Evolutionary conservation across 2,888 invertebrate species (phyloP).

Genomic region (Drosophila acutilabella): DNA sequence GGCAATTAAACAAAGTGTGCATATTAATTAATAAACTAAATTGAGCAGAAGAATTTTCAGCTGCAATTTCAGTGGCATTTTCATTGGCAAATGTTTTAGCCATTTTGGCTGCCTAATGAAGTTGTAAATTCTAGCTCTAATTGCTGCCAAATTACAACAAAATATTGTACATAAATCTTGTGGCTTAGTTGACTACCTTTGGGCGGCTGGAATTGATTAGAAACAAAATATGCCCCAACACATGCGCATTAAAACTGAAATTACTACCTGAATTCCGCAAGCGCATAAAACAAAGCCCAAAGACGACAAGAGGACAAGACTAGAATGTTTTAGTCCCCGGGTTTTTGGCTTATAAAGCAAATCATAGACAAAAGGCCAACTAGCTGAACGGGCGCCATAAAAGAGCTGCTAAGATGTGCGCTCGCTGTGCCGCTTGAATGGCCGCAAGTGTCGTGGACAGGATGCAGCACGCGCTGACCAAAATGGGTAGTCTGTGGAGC

Average conservation of each 20-base stretch:
- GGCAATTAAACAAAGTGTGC: constrained; percentile 9
- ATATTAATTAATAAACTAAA: not conserved
- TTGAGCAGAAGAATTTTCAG: no score
- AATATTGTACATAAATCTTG: constrained; percentile 48
- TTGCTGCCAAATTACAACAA: constrained; percentile 56
- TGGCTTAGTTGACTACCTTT: constrained; percentile 19
- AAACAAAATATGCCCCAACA: constrained; percentile 54
- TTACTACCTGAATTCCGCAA: constrained; percentile 80
- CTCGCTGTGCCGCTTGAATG: constrained; percentile 60
- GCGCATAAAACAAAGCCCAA: constrained; percentile 55
- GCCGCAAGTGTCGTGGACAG: constrained; percentile 70
- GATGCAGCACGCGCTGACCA: constrained; percentile 66
- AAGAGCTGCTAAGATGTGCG: constrained; percentile 42
- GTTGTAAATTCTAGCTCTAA: constrained; percentile 51
- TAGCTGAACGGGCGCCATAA: constrained; percentile 68
- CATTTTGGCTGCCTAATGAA: constrained; percentile 43
- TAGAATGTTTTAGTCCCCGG: constrained; percentile 1
- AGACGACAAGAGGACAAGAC: constrained; percentile 2
- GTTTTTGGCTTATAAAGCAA: constrained; percentile 65
- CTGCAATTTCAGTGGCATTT: not conserved
- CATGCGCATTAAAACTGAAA: constrained; percentile 69
- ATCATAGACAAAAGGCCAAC: constrained; percentile 70
- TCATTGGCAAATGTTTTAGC: constrained; percentile 4
- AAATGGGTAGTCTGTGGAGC: constrained; percentile 4
- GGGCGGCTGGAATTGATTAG: constrained; percentile 62